Base-by-base conservation (phyloP, 1,140 invertebrate genomes). In the Streblospio benedicti region DNA sequence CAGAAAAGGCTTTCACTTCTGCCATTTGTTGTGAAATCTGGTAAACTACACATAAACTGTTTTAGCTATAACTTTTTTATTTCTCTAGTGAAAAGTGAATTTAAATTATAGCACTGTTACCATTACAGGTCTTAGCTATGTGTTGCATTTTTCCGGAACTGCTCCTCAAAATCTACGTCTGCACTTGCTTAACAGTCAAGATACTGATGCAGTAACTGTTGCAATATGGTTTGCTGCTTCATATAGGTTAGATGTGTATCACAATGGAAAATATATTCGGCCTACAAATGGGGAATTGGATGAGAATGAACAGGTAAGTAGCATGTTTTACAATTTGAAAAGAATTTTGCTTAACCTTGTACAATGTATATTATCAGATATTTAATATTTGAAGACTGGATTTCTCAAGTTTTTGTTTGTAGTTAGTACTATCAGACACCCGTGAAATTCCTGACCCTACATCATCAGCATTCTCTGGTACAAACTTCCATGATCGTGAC, bases 1-100 rank as follows among this genome's bases (percentile, higher is more conserved):
- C 65, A 68, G 35, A 69, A 70, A 51, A 62, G 76, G 23, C 43
- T 78, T 1, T 76, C 74, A 9, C 71, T 71, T 6, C 77, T 77
- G 65, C 65, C 62, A 55, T 65, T 71, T 14, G 50, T 78, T 47
- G 71, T 76, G 4, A 65, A 65, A 12, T 52, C 63, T 23, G 65
- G 69, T 75, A 60, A 65, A n/a, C n/a, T n/a, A n/a, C n/a, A n/a
- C n/a, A n/a, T n/a, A n/a, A n/a, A n/a, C n/a, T n/a, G n/a, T n/a
- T n/a, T n/a, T n/a, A n/a, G n/a, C n/a, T n/a, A n/a, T n/a, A n/a
- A n/a, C n/a, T n/a, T n/a, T n/a, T n/a, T n/a, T n/a, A n/a, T n/a
- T n/a, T n/a, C n/a, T n/a, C n/a, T n/a, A n/a, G n/a, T n/a, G n/a
- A n/a, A n/a, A n/a, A n/a, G n/a, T n/a, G n/a, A n/a, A n/a, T n/a